These are phyloP conservation scores for Atopsyche davidsoni DNA, from an alignment of 1,140 invertebrate genomes.

Conservation along the genomic window DNA sequence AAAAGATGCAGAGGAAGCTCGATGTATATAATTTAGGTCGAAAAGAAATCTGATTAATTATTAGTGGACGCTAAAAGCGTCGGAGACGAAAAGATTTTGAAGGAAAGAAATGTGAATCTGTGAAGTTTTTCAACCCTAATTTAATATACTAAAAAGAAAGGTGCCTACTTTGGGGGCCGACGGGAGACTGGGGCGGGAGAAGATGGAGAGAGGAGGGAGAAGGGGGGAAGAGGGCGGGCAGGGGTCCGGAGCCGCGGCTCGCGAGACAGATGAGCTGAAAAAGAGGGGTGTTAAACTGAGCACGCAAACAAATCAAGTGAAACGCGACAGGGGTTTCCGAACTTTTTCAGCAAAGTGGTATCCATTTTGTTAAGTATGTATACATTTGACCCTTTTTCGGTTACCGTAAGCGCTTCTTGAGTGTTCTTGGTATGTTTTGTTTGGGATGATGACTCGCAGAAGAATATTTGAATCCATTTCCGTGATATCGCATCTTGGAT, in stretches of 20 bases:
- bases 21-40: slow-evolving; percentile 11
- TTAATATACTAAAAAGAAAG: slow-evolving; percentile 24
- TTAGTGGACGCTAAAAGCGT: slow-evolving; percentile 23
- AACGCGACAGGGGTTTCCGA: slow-evolving; percentile 19
- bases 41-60: slow-evolving; percentile 28
- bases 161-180: slow-evolving; percentile 1
- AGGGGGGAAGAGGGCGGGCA: neutral
- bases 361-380: slow-evolving; percentile 28
- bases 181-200: slow-evolving; percentile 2
- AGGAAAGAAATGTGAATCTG: slow-evolving; percentile 18
- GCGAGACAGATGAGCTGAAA: slow-evolving; percentile 28
- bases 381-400: slow-evolving; percentile 7
- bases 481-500: too few relatives aligned
- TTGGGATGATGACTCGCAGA: too few relatives aligned
- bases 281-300: slow-evolving; percentile 27
- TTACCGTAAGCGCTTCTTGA: too few relatives aligned
- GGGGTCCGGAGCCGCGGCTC: slow-evolving; percentile 4
- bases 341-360: slow-evolving; percentile 23
- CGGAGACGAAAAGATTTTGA: slow-evolving; percentile 22
- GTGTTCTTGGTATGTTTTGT: too few relatives aligned
- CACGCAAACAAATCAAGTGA: slow-evolving; percentile 30
- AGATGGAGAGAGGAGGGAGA: neutral
- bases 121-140: slow-evolving; percentile 27
- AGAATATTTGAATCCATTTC: too few relatives aligned
- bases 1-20: neutral